Evolutionary conservation across 2,888 invertebrate species (phyloP), one percentile per base, ranked within the genome.

Genomic region (Tetanocera ferruginea): DNA sequence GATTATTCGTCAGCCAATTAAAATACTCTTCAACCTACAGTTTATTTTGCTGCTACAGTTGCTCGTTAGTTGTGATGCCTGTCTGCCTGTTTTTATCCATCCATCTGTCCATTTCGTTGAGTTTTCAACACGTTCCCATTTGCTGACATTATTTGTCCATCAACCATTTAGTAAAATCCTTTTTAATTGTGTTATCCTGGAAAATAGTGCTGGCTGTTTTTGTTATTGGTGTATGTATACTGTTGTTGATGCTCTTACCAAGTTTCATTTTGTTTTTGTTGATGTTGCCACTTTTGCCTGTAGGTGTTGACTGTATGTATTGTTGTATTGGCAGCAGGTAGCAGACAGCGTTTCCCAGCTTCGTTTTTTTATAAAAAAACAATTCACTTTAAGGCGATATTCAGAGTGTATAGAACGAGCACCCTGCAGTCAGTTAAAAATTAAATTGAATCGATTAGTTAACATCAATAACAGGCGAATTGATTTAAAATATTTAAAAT

Each of bases 111-210:
- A 17, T 23, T 55, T 55, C 17, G 55, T 23, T 23, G 19, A 55
- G 19, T 23, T 23, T 57, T 49, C 49, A 43, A 8, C 37, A 43
- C 67, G n/a, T 31, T 19, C 8, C 60, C 43, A 60, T 71, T 57
- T 57, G n/a, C 34, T 57, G 57, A 17, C 55, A 52, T 55, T 71
- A 57, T 55, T 55, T 71, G 55, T 55, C n/a, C 52, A 57, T 71
- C 71, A 71, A 55, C 34, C 52, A 57, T 57, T 71, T 71, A 55
- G 25, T 11, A 37, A 52, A 71, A 57, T 55, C 57, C 19, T 19
- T 55, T 34, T 34, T 55, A 57, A 57, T 57, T 55, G 37, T 14
- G 55, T 70, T 70, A 51, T 52, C 31, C 34, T 34, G 31, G 55
- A 62, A 28, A 28, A 9, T 57, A 31, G 55, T 34, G 25, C 8